These are phyloP conservation scores for Clarias fuscus DNA, from an alignment of 2,797 vertebrate species.

Conservation along the genomic window DNA sequence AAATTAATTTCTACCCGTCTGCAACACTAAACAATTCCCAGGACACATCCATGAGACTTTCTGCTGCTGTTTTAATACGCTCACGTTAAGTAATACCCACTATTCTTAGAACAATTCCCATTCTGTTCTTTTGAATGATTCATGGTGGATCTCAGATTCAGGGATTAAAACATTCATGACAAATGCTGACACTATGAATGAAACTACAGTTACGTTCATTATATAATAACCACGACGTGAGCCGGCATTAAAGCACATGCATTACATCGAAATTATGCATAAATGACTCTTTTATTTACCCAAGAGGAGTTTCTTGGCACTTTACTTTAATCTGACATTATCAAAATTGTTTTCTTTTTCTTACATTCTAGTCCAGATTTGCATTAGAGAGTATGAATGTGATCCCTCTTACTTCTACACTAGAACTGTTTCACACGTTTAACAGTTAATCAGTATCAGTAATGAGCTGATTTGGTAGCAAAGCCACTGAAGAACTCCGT, in stretches of 20 bases:
- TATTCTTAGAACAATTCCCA: neutral
- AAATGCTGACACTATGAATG: neutral
- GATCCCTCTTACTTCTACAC: neutral
- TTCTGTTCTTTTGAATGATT: neutral
- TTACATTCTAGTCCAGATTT: neutral
- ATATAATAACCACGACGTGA: neutral
- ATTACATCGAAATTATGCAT: neutral
- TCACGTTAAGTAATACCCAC: neutral
- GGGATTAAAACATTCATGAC: slow-evolving; percentile 1
- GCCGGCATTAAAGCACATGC: neutral
- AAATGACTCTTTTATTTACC: neutral
- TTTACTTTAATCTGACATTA: neutral
- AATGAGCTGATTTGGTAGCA: slow-evolving; percentile 60
- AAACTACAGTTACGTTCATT: neutral
- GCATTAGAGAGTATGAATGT: neutral
- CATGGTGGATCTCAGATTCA: neutral
- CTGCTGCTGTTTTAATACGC: too few relatives aligned
- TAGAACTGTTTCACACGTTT: neutral
- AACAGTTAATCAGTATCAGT: neutral
- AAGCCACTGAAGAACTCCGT: slow-evolving; percentile 53
- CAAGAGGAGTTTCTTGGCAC: neutral
- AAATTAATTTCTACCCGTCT: neutral
- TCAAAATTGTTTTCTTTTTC: neutral
- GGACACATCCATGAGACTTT: neutral
- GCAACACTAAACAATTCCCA: neutral